These are phyloP conservation scores for Saccopteryx bilineata DNA, from an alignment of 2,113 vertebrate genomes.

Conservation along the genomic window DNA sequence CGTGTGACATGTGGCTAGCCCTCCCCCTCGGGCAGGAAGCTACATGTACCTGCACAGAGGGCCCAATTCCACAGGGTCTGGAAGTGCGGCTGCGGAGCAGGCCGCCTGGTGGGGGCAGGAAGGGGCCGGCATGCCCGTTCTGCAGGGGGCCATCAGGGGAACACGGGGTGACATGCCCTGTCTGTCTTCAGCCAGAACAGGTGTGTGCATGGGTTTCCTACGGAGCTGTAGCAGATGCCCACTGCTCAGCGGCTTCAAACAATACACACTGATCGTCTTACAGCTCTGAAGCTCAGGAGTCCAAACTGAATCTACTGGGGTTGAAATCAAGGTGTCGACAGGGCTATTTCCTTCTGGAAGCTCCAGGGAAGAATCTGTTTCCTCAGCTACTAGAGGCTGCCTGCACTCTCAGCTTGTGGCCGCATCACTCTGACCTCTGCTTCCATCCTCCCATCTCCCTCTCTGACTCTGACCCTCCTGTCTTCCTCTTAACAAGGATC, in stretches of 20 bases:
- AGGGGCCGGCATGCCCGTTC: background rate
- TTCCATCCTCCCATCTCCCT: rapidly evolving
- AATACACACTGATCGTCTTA: rapidly evolving
- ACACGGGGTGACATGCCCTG: background rate
- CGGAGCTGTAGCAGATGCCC: rapidly evolving
- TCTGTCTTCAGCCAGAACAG: rapidly evolving
- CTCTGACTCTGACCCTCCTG: rapidly evolving
- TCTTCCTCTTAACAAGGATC: background rate
- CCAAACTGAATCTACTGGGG: rapidly evolving
- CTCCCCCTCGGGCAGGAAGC: slow-evolving; percentile 47
- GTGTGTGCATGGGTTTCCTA: rapidly evolving
- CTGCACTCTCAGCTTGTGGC: background rate
- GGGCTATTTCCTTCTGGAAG: background rate
- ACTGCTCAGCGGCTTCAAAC: background rate
- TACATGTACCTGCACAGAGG: background rate
- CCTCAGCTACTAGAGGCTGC: background rate
- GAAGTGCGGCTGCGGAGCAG: background rate
- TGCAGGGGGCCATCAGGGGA: background rate
- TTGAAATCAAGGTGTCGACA: rapidly evolving
- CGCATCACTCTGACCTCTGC: background rate
- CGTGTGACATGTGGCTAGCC: background rate
- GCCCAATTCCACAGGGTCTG: background rate
- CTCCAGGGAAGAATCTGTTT: background rate
- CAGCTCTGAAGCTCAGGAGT: rapidly evolving
- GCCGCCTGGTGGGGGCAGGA: background rate